phyloP scores from a whole-genome alignment of 2,113 vertebrate species.

The Notechis scutatus region DNA sequence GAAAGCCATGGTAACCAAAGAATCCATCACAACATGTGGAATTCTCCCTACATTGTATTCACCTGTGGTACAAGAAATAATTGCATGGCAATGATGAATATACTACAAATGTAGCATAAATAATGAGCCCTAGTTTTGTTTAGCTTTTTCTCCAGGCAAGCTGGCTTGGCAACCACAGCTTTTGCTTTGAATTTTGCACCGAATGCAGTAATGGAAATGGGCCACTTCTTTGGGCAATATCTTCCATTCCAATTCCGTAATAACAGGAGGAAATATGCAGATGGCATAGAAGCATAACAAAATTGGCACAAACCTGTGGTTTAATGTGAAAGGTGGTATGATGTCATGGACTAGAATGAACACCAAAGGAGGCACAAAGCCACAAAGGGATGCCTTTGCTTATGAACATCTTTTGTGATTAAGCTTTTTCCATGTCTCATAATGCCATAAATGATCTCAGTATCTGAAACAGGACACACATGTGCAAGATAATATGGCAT shows the following conservation, averaged over 20 bases:
- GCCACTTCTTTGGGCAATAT: neutral
- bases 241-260: neutral
- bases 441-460: neutral
- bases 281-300: neutral
- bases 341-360: neutral
- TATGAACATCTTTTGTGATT: neutral
- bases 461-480: neutral
- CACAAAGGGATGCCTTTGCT: neutral
- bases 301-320: neutral
- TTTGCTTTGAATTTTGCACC: neutral
- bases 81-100: neutral
- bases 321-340: neutral
- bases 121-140: neutral
- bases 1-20: neutral
- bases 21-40: neutral
- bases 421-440: neutral
- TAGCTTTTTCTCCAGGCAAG: neutral
- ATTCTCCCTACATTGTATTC: neutral
- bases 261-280: neutral
- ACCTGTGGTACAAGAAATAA: neutral
- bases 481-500: neutral
- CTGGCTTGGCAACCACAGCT: neutral
- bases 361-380: neutral
- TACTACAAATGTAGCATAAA: neutral
- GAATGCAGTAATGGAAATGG: neutral